Base-by-base conservation (phyloP, 2,888 invertebrate genomes). In the Lissocephala sabroskyi region DNA sequence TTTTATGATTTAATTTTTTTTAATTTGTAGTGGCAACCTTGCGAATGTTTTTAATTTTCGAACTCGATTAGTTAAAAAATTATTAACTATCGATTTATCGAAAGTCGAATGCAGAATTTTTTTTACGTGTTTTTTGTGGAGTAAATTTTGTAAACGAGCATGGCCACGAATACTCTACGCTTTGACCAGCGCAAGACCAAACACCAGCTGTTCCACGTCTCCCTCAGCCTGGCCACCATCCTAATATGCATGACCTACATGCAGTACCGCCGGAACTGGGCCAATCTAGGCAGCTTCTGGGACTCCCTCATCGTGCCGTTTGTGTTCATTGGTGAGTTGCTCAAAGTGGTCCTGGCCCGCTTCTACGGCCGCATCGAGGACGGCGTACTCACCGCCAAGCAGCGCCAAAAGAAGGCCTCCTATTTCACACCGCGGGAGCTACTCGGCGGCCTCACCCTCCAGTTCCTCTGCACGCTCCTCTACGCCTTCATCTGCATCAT, bases 151-250 rank as follows among this genome's bases (percentile, higher is more conserved):
- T 19, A 37, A 13, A n/a, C 49, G 3, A 74, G 57, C 52, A 82
- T 82, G 82, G 79, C 68, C 41, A 56, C 2, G 4, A 23, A 7
- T 7, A 23, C 3, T 23, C 4, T 62, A 26, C 83, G 81, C 59
- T 84, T 84, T 35, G 84, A 84, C 73, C 80, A 82, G 37, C 79
- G 79, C 42, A 85, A 82, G 58, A 82, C 82, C 35, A 84, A 84
- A 48, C 84, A 85, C 52, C 83, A 84, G 62, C 74, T 84, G 26
- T 81, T 84, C 51, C 83, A 84, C 56, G 64, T 84, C 10, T 83
- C 83, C 13, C 79, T 84, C 13, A 83, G 82, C 41, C 59, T 84
- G 41, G 80, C 79, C n/a, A 80, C 82, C 2, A 79, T 84, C 28
- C 59, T 84, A 10, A 71, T 81, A 19, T 83, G 84, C 56, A 82